These are phyloP conservation scores for Drosophila simulans DNA, from an alignment of 1,140 invertebrate species.

Conservation along the genomic window DNA sequence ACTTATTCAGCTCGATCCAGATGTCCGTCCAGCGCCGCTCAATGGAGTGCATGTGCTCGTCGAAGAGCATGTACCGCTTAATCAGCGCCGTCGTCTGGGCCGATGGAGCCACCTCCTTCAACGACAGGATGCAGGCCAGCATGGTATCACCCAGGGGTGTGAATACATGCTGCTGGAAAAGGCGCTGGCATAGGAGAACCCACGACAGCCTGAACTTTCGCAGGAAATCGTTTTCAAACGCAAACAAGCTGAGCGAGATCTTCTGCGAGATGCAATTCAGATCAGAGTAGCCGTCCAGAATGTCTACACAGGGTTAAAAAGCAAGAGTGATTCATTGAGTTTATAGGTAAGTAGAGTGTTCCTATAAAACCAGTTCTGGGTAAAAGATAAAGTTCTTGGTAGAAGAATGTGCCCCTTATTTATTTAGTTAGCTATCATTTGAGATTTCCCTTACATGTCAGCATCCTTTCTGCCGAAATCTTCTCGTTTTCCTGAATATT, in stretches of 20 bases:
- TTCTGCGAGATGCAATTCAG: conserved; percentile 80
- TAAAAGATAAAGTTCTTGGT: not conserved
- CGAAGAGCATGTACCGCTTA: conserved; percentile 80
- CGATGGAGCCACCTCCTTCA: conserved; percentile 74
- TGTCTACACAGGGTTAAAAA: conserved; percentile 55
- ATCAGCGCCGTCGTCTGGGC: conserved; percentile 71
- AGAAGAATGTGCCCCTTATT: not conserved
- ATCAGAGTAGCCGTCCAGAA: conserved; percentile 82
- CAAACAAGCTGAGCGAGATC: conserved; percentile 78
- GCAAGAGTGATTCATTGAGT: conserved; percentile 10
- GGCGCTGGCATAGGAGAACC: conserved; percentile 80
- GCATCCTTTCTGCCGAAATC: conserved; percentile 78
- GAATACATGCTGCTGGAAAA: conserved; percentile 84
- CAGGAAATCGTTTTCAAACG: conserved; percentile 82
- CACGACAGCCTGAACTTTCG: conserved; percentile 81
- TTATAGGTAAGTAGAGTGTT: not conserved
- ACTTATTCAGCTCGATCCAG: conserved; percentile 80
- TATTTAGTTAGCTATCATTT: not conserved
- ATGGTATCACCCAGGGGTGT: conserved; percentile 74
- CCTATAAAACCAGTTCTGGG: not conserved
- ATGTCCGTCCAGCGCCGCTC: conserved; percentile 80
- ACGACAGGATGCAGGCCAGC: conserved; percentile 77
- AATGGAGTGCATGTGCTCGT: conserved; percentile 82
- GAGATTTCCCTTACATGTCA: conserved; percentile 63
- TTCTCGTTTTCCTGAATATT: conserved; percentile 75